Conservation (phyloP, 2,888 invertebrate genomes). For the Ormia ochracea region DNA sequence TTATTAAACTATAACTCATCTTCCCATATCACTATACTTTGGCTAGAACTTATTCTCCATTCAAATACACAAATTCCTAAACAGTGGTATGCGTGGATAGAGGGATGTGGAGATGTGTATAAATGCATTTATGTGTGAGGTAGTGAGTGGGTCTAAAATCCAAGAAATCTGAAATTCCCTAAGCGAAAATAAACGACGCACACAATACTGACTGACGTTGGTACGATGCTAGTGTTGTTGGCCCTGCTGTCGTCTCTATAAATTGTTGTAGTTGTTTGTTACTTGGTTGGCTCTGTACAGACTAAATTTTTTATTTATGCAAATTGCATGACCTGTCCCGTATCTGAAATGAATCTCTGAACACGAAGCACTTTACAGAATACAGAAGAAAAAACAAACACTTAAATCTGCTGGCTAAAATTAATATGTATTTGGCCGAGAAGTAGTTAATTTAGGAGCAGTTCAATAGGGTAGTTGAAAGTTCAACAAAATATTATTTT, state of each 20-base stretch:
- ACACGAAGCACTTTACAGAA: not conserved
- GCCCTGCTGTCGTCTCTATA: not conserved
- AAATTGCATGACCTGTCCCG: slow-evolving; percentile 55
- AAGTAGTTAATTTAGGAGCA: slow-evolving; percentile 25
- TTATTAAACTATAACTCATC: slow-evolving; percentile 22
- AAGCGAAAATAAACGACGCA: slow-evolving; percentile 42
- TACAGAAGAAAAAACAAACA: not conserved
- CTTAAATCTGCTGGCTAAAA: slow-evolving; percentile 20
- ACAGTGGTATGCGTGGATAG: not conserved
- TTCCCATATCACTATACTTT: not conserved
- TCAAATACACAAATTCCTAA: slow-evolving; percentile 11
- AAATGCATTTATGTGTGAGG: not conserved
- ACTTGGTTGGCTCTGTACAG: slow-evolving; percentile 16
- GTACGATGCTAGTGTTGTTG: not conserved
- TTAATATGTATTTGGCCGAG: too few relatives aligned
- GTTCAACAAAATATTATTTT: not conserved
- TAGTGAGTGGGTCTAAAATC: not conserved
- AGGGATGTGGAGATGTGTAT: not conserved
- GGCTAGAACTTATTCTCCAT: not conserved
- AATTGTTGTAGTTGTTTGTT: slow-evolving; percentile 19
- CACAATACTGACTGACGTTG: slow-evolving; percentile 27
- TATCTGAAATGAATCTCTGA: slow-evolving; percentile 38
- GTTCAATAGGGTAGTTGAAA: not conserved
- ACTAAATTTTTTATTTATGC: slow-evolving; percentile 58
- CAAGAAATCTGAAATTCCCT: slow-evolving; percentile 33